These are phyloP conservation scores for Ophioninae sp. DNA, from an alignment of 2,888 invertebrate genomes.

Conservation along the genomic window DNA sequence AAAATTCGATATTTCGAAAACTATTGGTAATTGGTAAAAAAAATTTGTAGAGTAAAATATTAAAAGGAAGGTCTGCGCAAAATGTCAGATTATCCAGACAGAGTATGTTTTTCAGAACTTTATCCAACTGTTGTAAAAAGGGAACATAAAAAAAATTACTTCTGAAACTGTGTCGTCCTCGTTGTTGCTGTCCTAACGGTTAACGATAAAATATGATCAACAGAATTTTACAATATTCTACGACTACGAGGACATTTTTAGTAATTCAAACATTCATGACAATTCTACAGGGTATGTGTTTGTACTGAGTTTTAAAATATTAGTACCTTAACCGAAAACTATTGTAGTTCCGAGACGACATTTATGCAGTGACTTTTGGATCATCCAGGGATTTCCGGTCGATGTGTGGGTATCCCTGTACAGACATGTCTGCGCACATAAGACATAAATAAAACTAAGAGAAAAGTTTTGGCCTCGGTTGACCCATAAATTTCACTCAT, in stretches of 20 bases:
- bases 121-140: too few species aligned
- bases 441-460: slow-evolving; percentile 21
- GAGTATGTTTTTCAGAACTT: too few species aligned
- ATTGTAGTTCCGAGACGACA: slow-evolving; percentile 49
- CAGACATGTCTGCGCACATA: not conserved
- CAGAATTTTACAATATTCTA: slow-evolving; percentile 16
- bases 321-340: slow-evolving; percentile 38
- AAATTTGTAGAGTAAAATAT: too few species aligned
- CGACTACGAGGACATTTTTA: not conserved
- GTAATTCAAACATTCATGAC: slow-evolving; percentile 19
- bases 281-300: slow-evolving; percentile 9
- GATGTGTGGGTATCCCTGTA: slow-evolving; percentile 3
- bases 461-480: slow-evolving; percentile 62
- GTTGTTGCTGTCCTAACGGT: not conserved
- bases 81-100: too few species aligned
- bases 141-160: not conserved
- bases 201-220: slow-evolving; percentile 9
- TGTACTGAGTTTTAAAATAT: slow-evolving; percentile 20
- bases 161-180: not conserved
- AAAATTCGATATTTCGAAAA: too few species aligned
- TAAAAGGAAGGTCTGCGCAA: too few species aligned
- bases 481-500: slow-evolving; percentile 63
- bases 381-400: slow-evolving; percentile 25
- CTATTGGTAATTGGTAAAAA: too few species aligned
- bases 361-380: slow-evolving; percentile 31